phyloP scores from a whole-genome alignment of 2,113 vertebrate genomes.

The Entelurus aequoreus region DNA sequence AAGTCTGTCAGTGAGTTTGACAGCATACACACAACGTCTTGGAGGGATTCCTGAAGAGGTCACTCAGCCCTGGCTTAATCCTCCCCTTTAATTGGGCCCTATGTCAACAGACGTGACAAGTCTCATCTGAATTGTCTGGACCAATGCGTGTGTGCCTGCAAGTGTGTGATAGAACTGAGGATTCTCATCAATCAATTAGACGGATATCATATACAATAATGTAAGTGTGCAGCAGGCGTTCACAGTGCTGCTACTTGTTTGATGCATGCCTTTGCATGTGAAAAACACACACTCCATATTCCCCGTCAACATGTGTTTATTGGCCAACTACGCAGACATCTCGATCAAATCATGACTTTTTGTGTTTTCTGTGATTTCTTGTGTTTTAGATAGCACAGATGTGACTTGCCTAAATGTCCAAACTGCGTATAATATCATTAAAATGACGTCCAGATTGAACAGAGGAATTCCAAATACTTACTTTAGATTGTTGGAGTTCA shows the following conservation, averaged over 20 bases:
- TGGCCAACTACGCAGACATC: slow-evolving; percentile 48
- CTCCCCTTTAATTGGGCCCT: slow-evolving; percentile 77
- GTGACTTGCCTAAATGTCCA: slow-evolving; percentile 22
- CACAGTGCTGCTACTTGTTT: background rate
- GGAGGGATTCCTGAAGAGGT: slow-evolving; percentile 74
- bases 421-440: slow-evolving; percentile 30
- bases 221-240: slow-evolving; percentile 18
- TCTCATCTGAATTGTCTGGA: slow-evolving; percentile 71
- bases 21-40: slow-evolving; percentile 70
- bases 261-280: slow-evolving; percentile 9
- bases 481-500: slow-evolving; percentile 2
- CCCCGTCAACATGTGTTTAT: slow-evolving; percentile 58
- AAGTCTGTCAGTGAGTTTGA: slow-evolving; percentile 64
- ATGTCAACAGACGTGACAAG: slow-evolving; percentile 70
- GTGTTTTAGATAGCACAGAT: slow-evolving; percentile 57
- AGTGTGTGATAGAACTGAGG: slow-evolving; percentile 6
- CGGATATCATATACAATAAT: slow-evolving; percentile 20
- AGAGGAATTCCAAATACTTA: slow-evolving; percentile 24
- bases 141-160: slow-evolving; percentile 18
- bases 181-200: slow-evolving; percentile 16
- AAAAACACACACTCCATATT: slow-evolving; percentile 16
- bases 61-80: slow-evolving; percentile 76
- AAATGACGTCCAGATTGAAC: slow-evolving; percentile 13
- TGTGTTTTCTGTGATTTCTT: slow-evolving; percentile 54
- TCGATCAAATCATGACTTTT: slow-evolving; percentile 56